Conservation (phyloP, 2,113 vertebrate species). For the Asarcornis scutulata region DNA sequence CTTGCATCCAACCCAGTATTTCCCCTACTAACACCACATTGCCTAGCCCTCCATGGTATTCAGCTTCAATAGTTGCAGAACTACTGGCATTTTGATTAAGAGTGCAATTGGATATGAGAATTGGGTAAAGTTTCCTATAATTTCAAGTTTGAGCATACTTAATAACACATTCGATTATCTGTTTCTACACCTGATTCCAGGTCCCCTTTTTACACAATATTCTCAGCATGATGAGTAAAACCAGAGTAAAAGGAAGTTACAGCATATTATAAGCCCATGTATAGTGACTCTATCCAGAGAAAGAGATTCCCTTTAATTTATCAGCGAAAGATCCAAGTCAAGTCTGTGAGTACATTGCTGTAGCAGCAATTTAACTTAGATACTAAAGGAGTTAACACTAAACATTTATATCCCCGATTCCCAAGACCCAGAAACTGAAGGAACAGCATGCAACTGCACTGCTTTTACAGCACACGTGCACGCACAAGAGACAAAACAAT, state of each 20-base stretch:
- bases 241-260: slow-evolving; percentile 7
- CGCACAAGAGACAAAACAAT: neutral
- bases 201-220: neutral
- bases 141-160: neutral
- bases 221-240: neutral
- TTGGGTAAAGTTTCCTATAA: neutral
- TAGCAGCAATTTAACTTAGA: neutral
- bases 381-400: neutral
- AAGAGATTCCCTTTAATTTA: neutral
- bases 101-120: neutral
- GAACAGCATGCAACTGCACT: neutral
- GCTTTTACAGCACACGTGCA: neutral
- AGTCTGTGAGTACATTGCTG: neutral
- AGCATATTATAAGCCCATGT: neutral
- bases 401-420: neutral
- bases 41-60: neutral
- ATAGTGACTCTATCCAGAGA: neutral
- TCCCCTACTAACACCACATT: neutral
- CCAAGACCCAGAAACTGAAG: neutral
- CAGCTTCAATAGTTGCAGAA: neutral
- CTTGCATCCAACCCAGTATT: neutral
- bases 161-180: neutral
- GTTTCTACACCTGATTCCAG: neutral
- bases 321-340: neutral
- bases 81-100: neutral